Conservation (phyloP, 2,888 invertebrate genomes). For the Atherix ibis region DNA sequence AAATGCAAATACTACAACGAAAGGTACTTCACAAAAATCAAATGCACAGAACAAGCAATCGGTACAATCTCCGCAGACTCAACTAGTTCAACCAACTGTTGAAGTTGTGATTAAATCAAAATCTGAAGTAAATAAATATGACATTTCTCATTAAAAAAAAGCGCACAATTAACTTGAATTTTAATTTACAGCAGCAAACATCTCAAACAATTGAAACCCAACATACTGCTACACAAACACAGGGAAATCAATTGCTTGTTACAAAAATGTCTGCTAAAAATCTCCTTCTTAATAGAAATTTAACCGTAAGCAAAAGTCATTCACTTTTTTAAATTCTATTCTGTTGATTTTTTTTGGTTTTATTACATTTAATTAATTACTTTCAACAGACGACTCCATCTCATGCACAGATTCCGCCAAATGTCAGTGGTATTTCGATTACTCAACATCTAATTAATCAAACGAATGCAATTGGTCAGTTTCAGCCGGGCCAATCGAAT, state of each 20-base stretch:
- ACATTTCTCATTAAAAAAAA: too few species aligned
- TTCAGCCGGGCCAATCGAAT: too few species aligned
- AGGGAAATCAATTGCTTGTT: slow-evolving; percentile 6
- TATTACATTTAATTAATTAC: not conserved
- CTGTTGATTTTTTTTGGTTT: not conserved
- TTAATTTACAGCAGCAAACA: too few species aligned
- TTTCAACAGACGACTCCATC: not conserved
- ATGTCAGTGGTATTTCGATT: too few species aligned
- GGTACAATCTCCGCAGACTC: slow-evolving; percentile 9
- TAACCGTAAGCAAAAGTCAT: slow-evolving; percentile 6
- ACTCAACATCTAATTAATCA: too few species aligned
- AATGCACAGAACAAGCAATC: slow-evolving; percentile 18
- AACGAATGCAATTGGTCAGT: too few species aligned
- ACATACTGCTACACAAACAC: slow-evolving; percentile 6
- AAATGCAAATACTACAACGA: not conserved
- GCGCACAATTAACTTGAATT: too few species aligned
- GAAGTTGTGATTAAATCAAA: too few species aligned
- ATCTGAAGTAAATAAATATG: too few species aligned
- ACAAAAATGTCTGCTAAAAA: slow-evolving; percentile 7
- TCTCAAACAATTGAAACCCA: slow-evolving; percentile 1
- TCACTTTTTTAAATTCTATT: not conserved
- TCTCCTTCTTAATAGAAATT: slow-evolving; percentile 9
- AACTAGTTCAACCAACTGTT: slow-evolving; percentile 1
- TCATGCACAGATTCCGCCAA: too few species aligned
- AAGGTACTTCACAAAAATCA: slow-evolving; percentile 13